A percentile compares a stretch with the other conserved stretches of the same genome.
These are phyloP conservation scores for Netelia fuscicornis DNA, from an alignment of 2,888 invertebrate species.

Conservation along the genomic window DNA sequence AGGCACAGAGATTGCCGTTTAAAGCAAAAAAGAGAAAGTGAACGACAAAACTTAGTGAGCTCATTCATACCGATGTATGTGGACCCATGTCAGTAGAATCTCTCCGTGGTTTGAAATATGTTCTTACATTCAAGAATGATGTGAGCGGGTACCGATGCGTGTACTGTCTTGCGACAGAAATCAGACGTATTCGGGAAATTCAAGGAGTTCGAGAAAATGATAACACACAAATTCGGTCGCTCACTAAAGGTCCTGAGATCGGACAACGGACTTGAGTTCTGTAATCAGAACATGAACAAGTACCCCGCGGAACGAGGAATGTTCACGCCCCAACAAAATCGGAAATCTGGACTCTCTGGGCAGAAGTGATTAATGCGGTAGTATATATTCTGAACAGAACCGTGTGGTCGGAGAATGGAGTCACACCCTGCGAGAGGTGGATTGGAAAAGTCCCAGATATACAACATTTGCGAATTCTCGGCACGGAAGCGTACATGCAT, in stretches of 20 bases:
- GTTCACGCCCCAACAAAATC: slow-evolving; percentile 58
- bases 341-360: slow-evolving; percentile 31
- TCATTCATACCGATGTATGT: no score
- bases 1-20: no score
- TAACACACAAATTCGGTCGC: no score
- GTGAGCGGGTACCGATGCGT: slow-evolving; percentile 46
- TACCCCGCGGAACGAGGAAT: slow-evolving; percentile 34
- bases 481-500: background rate
- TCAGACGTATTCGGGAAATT: slow-evolving; percentile 44
- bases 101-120: no score
- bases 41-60: no score
- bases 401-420: background rate
- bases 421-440: slow-evolving; percentile 25
- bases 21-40: no score
- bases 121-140: slow-evolving; percentile 9
- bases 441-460: background rate
- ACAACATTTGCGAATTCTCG: slow-evolving; percentile 1
- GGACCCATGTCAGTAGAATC: no score
- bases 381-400: slow-evolving; percentile 61
- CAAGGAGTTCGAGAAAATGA: slow-evolving; percentile 21
- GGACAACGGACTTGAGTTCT: slow-evolving; percentile 35
- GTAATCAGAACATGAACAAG: slow-evolving; percentile 29
- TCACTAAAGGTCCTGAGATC: no score
- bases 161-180: slow-evolving; percentile 38
- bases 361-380: slow-evolving; percentile 66